phyloP scores from a whole-genome alignment of 2,797 vertebrate genomes.

The Anniella stebbinsi region DNA sequence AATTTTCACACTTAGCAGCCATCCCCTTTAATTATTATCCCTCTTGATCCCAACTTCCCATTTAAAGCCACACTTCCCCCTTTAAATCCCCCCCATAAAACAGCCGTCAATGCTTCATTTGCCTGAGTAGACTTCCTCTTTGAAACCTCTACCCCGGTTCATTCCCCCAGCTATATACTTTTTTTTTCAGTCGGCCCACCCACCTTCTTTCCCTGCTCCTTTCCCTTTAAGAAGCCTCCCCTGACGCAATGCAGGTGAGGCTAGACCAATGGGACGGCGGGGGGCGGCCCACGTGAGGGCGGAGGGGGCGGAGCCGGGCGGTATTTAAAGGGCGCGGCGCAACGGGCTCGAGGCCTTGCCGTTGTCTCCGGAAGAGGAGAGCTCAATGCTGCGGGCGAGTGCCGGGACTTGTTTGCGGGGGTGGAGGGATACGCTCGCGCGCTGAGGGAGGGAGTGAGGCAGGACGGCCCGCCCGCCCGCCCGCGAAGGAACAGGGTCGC shows the following conservation, averaged over 20 bases:
- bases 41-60: too few relatives aligned
- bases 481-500: background rate
- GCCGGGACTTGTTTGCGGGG: background rate
- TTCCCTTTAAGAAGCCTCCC: constrained; percentile 22
- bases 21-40: background rate
- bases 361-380: background rate
- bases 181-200: background rate
- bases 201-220: background rate
- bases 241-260: constrained; percentile 47
- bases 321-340: constrained; percentile 2
- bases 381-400: background rate
- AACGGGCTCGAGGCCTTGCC: too few relatives aligned
- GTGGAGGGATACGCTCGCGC: constrained; percentile 13
- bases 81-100: constrained; percentile 6
- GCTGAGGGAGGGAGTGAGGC: background rate
- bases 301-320: background rate
- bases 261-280: constrained; percentile 3
- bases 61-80: background rate
- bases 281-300: background rate
- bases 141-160: background rate
- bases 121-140: background rate
- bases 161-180: background rate
- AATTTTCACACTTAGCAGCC: background rate
- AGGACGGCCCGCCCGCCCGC: too few relatives aligned
- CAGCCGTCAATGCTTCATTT: background rate